phyloP scores from a whole-genome alignment of 2,888 invertebrate species.

The Macrosiphum euphorbiae region DNA sequence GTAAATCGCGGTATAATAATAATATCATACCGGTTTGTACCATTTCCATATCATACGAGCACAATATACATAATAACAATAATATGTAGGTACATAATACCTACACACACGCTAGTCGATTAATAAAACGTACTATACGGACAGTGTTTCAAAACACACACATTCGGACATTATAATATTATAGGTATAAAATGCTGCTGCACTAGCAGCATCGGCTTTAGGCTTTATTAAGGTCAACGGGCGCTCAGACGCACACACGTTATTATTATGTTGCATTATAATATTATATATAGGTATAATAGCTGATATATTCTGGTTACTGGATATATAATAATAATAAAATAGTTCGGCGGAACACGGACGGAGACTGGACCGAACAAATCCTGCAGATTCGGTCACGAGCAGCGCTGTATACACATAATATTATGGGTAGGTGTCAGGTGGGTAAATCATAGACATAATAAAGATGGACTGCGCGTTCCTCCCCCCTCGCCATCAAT shows the following conservation, averaged over 20 bases:
- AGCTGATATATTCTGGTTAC: neutral
- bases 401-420: neutral
- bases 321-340: neutral
- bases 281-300: no score
- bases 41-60: neutral
- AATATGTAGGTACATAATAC: neutral
- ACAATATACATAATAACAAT: neutral
- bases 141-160: conserved; percentile 20
- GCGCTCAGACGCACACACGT: neutral
- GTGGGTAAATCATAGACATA: neutral
- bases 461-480: no score
- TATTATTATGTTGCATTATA: neutral
- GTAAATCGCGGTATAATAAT: neutral
- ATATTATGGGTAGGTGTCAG: neutral
- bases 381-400: neutral
- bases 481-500: no score
- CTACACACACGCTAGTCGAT: neutral
- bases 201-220: neutral
- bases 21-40: conserved; percentile 1
- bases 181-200: neutral
- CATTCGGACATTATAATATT: neutral
- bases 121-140: neutral
- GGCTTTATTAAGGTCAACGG: neutral
- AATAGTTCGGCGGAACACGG: neutral
- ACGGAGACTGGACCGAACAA: neutral